Evolutionary conservation across 2,888 invertebrate species (phyloP).

Genomic region (Calameuta pallipes): DNA sequence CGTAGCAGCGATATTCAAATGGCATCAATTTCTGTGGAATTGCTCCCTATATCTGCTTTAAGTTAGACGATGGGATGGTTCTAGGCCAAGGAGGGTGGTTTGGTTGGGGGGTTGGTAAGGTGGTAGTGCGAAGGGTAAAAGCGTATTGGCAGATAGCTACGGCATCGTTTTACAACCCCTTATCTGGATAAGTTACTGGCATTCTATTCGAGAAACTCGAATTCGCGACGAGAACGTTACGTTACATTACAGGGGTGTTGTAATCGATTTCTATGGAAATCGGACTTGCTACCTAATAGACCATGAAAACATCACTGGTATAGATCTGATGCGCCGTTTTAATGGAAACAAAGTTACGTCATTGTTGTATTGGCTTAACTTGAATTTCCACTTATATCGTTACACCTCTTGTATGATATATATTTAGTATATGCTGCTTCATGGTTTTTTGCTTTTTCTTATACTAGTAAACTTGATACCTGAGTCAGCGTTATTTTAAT

Average conservation of each 20-base stretch:
- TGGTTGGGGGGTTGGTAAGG: conserved; percentile 16
- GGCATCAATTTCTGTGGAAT: conserved; percentile 61
- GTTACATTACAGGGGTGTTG: conserved; percentile 33
- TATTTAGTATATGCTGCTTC: too few relatives aligned
- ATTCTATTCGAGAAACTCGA: conserved; percentile 41
- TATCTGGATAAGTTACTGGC: conserved; percentile 61
- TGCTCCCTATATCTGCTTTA: conserved; percentile 47
- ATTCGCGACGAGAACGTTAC: conserved; percentile 29
- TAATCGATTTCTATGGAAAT: conserved; percentile 59
- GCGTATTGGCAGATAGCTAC: conserved; percentile 62
- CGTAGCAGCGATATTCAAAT: conserved; percentile 60
- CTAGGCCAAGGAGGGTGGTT: conserved; percentile 25
- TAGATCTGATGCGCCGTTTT: neutral
- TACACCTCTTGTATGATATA: too few relatives aligned
- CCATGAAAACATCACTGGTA: neutral
- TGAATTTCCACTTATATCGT: too few relatives aligned
- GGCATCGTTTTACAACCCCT: conserved; percentile 63
- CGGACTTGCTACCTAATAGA: conserved; percentile 7
- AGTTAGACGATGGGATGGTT: conserved; percentile 9
- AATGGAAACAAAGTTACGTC: neutral
- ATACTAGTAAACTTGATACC: neutral
- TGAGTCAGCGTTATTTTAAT: neutral
- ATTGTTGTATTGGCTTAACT: neutral
- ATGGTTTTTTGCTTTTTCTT: neutral
- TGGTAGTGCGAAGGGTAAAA: conserved; percentile 22